A percentile compares a stretch with the other conserved stretches of the same genome.
These are phyloP conservation scores for Metallyticus violacea DNA, from an alignment of 2,888 invertebrate species.

Conservation along the genomic window DNA sequence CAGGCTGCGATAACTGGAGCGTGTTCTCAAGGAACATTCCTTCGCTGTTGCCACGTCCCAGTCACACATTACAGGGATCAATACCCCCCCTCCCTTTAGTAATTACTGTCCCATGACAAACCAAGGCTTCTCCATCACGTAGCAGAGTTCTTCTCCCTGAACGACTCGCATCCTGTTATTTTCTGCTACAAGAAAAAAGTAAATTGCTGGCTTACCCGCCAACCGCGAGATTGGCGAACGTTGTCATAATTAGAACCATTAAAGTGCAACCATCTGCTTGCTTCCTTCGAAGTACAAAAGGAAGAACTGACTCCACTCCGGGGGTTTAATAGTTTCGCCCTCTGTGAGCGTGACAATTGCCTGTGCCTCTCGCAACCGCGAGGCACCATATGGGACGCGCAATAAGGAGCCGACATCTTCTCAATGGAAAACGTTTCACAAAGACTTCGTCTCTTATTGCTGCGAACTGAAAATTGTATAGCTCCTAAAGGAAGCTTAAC, in stretches of 20 bases:
- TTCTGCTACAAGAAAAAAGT: background rate
- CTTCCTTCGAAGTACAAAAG: background rate
- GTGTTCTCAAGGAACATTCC: background rate
- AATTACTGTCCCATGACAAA: too few species aligned
- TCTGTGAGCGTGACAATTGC: constrained; percentile 1
- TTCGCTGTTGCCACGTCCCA: background rate
- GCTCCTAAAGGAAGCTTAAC: too few species aligned
- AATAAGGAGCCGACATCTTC: background rate
- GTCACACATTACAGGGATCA: background rate
- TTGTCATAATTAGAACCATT: background rate
- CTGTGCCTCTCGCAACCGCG: background rate
- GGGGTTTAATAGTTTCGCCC: background rate
- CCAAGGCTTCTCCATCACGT: background rate
- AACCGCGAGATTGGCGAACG: background rate
- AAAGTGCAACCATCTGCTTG: background rate
- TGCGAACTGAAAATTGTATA: too few species aligned
- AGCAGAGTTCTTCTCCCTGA: background rate
- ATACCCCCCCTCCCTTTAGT: background rate
- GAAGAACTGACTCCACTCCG: background rate
- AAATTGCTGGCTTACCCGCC: background rate
- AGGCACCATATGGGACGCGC: background rate
- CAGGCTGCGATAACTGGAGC: background rate
- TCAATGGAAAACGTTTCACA: too few species aligned
- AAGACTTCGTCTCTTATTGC: background rate
- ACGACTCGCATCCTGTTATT: background rate